phyloP scores from a whole-genome alignment of 2,113 vertebrate species.

The Gadus chalcogrammus region DNA sequence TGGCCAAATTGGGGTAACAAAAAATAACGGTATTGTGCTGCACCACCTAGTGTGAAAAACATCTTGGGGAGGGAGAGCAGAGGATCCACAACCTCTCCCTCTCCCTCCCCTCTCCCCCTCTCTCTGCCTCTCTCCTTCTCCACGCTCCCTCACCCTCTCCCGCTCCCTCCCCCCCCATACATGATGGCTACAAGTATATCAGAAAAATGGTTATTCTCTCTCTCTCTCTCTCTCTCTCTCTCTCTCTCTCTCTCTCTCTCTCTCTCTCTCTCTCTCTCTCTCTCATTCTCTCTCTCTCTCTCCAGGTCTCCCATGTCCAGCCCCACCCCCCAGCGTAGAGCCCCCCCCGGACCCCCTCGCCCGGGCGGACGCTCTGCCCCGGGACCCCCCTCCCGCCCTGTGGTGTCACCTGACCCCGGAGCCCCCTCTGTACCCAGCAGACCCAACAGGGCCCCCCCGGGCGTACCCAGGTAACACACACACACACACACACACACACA shows the following conservation, averaged over 20 bases:
- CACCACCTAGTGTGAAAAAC: too few relatives aligned
- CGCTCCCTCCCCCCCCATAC: too few relatives aligned
- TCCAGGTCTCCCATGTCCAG: conserved; percentile 92
- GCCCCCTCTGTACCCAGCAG: conserved; percentile 89
- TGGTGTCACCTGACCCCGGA: conserved; percentile 86
- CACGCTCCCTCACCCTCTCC: too few relatives aligned
- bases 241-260: conserved; percentile 7
- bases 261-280: background rate
- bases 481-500: background rate
- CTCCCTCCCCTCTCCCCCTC: too few relatives aligned
- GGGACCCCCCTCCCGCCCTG: conserved; percentile 77
- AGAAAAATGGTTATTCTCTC: background rate
- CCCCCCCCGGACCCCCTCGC: conserved; percentile 89
- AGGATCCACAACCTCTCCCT: too few relatives aligned
- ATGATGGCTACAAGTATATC: too few relatives aligned
- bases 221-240: conserved; percentile 6
- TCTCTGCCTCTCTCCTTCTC: too few relatives aligned
- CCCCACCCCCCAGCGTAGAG: conserved; percentile 91
- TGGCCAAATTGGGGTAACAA: too few relatives aligned
- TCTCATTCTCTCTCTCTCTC: background rate
- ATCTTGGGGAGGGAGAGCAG: too few relatives aligned
- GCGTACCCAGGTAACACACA: conserved; percentile 83
- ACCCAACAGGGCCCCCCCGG: conserved; percentile 93
- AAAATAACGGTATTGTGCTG: too few relatives aligned
- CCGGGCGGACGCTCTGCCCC: conserved; percentile 86